phyloP scores from a whole-genome alignment of 2,888 invertebrate species.

The Hirtodrosophila alboralis region DNA sequence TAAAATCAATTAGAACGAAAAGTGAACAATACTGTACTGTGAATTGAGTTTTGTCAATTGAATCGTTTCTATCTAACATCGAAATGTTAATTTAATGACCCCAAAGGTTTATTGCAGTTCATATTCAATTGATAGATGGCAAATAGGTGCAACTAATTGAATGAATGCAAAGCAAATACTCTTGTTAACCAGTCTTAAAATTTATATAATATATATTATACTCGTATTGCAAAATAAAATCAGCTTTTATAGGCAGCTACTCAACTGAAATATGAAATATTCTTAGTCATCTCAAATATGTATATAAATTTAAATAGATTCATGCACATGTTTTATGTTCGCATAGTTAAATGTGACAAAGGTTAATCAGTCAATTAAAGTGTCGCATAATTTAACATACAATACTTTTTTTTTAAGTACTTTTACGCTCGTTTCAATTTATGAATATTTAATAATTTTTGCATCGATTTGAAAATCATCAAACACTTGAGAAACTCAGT shows the following conservation, averaged over 20 bases:
- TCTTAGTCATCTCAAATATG: no score
- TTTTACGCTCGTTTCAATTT: no score
- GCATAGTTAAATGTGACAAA: constrained; percentile 32
- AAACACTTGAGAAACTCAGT: no score
- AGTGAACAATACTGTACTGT: background rate
- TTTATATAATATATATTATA: no score
- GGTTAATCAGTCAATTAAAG: constrained; percentile 55
- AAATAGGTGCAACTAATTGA: constrained; percentile 41
- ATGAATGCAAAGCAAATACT: constrained; percentile 10
- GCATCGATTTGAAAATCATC: no score
- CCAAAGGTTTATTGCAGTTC: constrained; percentile 39
- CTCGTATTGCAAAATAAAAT: no score
- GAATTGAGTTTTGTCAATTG: constrained; percentile 27
- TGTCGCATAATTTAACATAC: constrained; percentile 9
- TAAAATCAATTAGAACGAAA: constrained; percentile 35
- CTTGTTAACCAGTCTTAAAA: constrained; percentile 1
- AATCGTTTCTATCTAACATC: constrained; percentile 30
- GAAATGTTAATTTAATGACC: constrained; percentile 44
- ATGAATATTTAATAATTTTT: no score
- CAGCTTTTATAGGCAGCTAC: background rate
- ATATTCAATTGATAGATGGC: constrained; percentile 32
- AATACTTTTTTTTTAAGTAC: no score
- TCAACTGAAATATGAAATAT: no score
- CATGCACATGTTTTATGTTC: constrained; percentile 4
- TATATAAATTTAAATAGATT: constrained; percentile 1